Base-by-base conservation (phyloP, 2,113 vertebrate genomes). In the Perca fluviatilis region DNA sequence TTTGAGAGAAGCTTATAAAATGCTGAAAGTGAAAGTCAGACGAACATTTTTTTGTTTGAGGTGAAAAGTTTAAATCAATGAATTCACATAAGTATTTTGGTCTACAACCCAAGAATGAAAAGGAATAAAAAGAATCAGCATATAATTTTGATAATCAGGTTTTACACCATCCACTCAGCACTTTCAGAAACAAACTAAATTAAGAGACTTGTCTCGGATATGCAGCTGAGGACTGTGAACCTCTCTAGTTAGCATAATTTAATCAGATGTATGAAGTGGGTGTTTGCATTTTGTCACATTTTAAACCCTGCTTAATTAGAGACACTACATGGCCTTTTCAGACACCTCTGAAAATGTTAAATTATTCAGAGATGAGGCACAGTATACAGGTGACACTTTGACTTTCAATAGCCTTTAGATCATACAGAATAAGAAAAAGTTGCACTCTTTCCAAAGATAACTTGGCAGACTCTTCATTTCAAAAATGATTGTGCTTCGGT, bases 291-390 rank as follows among this genome's bases (percentile, higher is more conserved):
- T 51, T 2, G 6, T 64, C 30, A 56, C 14, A 50, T 69, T 51
- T 25, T 66, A 60, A 65, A 5, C 3, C 6, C 18, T 12, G 47
- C 21, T 36, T 53, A 53, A 80, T 60, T 23, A 50, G 21, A 66
- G 15, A 10, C 25, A 6, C 33, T 0, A 0, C 23, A 8, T 23
- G 75, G 19, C n/a, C 80, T 64, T 77, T 14, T 27, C 16, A 63
- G 36, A 80, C 25, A 12, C 36, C 16, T 73, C 54, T 36, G 61
- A 67, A 65, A 50, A 67, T 10, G 6, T 73, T 1, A 47, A 64
- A 81, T 53, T 60, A 36, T 33, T 53, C 51, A 25, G 8, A 51
- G 13, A 36, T 16, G 25, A 7, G 30, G 3, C 25, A 6, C 14
- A 23, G 30, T 30, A 5, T 23, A 15, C 12, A 1, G 23, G 16